These are phyloP conservation scores for Odontesthes bonariensis DNA, from an alignment of 2,113 vertebrate genomes.

Conservation along the genomic window DNA sequence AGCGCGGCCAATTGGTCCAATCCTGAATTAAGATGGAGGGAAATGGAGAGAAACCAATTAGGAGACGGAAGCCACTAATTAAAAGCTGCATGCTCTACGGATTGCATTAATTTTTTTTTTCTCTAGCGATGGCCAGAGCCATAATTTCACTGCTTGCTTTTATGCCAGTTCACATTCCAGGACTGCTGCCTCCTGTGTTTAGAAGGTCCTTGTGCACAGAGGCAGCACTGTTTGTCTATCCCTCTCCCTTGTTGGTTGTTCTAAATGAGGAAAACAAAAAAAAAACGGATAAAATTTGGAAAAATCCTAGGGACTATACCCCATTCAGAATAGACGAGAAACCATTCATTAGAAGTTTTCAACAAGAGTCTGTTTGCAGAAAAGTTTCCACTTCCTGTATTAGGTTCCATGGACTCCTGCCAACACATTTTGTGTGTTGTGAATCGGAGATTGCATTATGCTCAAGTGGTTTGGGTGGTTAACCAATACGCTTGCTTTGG, in stretches of 20 bases:
- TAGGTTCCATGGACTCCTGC: constrained; percentile 67
- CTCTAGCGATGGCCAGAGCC: constrained; percentile 72
- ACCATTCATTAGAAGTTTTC: constrained; percentile 72
- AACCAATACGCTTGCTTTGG: constrained; percentile 75
- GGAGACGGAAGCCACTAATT: constrained; percentile 85
- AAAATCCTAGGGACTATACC: constrained; percentile 43
- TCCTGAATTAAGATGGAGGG: constrained; percentile 65
- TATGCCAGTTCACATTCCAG: constrained; percentile 71
- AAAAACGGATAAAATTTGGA: constrained; percentile 53
- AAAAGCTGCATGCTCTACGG: constrained; percentile 82
- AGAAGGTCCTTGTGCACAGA: constrained; percentile 66
- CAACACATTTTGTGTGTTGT: constrained; percentile 74
- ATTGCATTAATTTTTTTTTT: constrained; percentile 85
- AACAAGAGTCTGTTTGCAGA: constrained; percentile 72
- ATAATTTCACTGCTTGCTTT: constrained; percentile 73
- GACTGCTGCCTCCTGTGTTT: constrained; percentile 67
- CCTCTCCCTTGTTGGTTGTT: constrained; percentile 49
- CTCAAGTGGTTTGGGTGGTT: constrained; percentile 77
- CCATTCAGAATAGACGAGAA: constrained; percentile 65
- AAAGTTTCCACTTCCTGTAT: constrained; percentile 76
- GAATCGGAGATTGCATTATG: constrained; percentile 76
- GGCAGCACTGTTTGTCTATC: constrained; percentile 54
- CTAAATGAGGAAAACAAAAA: constrained; percentile 59
- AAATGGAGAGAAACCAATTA: constrained; percentile 79
- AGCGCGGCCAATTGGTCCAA: constrained; percentile 72